A percentile compares a stretch with the other conserved stretches of the same genome.
phyloP scores from a whole-genome alignment of 2,113 vertebrate species.

The Craseonycteris thonglongyai region DNA sequence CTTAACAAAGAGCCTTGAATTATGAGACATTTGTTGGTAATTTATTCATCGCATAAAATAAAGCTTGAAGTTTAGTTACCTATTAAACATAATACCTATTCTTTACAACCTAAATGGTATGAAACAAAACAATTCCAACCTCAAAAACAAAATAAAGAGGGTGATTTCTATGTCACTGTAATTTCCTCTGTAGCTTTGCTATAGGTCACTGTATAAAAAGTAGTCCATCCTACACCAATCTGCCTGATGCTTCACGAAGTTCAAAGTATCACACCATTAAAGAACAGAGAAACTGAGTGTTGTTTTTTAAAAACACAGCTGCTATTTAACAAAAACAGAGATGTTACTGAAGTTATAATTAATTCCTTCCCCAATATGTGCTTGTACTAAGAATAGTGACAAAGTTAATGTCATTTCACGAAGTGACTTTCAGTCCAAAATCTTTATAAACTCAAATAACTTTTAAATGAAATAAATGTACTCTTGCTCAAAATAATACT shows the following conservation, averaged over 20 bases:
- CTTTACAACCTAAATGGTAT: neutral
- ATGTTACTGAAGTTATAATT: neutral
- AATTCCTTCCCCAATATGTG: neutral
- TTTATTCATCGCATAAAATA: conserved; percentile 58
- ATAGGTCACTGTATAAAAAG: neutral
- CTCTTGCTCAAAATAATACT: neutral
- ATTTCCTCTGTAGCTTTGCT: neutral
- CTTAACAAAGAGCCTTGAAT: conserved; percentile 27
- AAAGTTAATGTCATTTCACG: neutral
- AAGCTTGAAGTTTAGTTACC: conserved; percentile 23
- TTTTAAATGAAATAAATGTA: neutral
- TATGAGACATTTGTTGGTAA: conserved; percentile 6
- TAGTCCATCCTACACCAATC: neutral
- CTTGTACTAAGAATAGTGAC: neutral
- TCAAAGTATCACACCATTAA: neutral
- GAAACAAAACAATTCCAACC: neutral
- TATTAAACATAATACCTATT: conserved; percentile 22
- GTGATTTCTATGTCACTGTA: neutral
- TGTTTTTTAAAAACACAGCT: neutral
- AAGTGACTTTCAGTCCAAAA: neutral
- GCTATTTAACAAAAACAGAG: neutral
- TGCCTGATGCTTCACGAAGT: neutral
- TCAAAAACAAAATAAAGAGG: neutral
- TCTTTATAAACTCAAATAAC: neutral
- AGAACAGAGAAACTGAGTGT: neutral